phyloP scores from a whole-genome alignment of 2,888 invertebrate genomes.

The Lamellibrachia columna region DNA sequence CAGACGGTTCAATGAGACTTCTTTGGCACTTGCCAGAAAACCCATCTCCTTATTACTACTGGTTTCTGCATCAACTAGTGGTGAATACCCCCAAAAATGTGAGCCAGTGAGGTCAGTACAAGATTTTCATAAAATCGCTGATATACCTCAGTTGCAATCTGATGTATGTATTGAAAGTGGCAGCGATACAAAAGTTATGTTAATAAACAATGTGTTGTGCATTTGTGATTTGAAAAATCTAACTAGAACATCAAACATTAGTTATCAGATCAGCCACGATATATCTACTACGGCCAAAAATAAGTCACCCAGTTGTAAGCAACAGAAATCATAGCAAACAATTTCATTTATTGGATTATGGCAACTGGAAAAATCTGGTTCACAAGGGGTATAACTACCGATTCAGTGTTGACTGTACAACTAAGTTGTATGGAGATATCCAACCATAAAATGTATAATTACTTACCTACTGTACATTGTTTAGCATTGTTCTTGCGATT shows the following conservation, averaged over 20 bases:
- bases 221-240: too few species aligned
- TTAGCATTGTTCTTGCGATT: not conserved
- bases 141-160: not conserved
- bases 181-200: not conserved
- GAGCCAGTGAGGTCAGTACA: not conserved
- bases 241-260: too few species aligned
- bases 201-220: not conserved
- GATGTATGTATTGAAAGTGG: not conserved
- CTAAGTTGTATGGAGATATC: not conserved
- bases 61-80: not conserved
- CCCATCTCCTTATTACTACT: not conserved
- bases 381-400: not conserved
- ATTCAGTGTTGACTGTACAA: not conserved
- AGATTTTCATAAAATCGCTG: not conserved
- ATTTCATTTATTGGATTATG: not conserved
- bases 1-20: not conserved
- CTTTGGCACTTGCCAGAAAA: not conserved
- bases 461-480: not conserved
- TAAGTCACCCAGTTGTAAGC: not conserved
- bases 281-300: not conserved
- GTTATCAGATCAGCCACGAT: constrained; percentile 16
- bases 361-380: not conserved
- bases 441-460: not conserved
- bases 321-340: not conserved
- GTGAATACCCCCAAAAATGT: not conserved